Evolutionary conservation across 2,888 invertebrate species (phyloP), one percentile per base, ranked within the genome.

Genomic region (Rhamnusium bicolor): DNA sequence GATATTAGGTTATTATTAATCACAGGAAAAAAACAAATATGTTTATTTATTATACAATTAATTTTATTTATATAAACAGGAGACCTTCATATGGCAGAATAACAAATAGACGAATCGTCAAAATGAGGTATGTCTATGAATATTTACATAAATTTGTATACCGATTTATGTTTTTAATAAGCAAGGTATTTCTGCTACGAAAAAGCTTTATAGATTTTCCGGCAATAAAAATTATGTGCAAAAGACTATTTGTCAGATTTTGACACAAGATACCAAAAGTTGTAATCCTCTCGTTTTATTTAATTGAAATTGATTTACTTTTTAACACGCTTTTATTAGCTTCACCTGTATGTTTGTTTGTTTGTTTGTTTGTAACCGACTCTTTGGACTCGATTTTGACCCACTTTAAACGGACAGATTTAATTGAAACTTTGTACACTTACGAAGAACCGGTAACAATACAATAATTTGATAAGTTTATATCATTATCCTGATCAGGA

Each of bases 11-110:
- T n/a, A 16, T 16, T 1, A 16, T 16, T 58, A 12, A 32, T 10
- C 18, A 7, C 12, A 32, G 10, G 18, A 8, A 18, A 32, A 16
- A 29, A 27, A 56, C 14, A 29, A 58, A 32, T n/a, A 32, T 40
- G n/a, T n/a, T 16, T 58, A 24, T 2, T 18, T 16, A 49, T 49
- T 61, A 14, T n/a, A n/a, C 24, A 0, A 63, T 63, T 63, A 49
- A 47, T 10, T 24, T 49, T 51, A 49, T 47, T 51, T 65, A 19
- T 53, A 65, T 21, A 40, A 21, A 51, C 1, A 21, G 7, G 18
- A 65, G 58, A 58, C 58, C 58, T 58, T 58, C 58, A 32, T 32
- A 16, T 19, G 58, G 18, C 32, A 12, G 58, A 58, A 58, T 32
- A 58, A 58, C 58, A 58, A 58, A 24, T 18, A 58, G 58, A 58